Base-by-base conservation (phyloP, 2,888 invertebrate species). In the Metallyticus violacea region DNA sequence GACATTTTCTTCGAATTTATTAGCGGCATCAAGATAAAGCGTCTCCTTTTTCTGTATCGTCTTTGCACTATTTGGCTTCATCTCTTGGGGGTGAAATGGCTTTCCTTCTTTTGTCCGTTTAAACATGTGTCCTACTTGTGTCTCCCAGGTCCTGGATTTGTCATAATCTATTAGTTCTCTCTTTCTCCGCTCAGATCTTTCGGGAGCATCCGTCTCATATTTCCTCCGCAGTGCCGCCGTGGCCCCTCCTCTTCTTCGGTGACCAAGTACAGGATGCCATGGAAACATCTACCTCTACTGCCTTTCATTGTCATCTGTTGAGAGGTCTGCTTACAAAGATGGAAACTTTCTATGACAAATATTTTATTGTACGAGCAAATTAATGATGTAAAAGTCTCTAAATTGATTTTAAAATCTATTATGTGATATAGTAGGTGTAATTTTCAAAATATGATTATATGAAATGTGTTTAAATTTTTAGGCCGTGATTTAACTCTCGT, bases 31-130 rank as follows among this genome's bases (percentile, higher is more conserved):
- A 62, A 62, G 40, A 62, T 62, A 62, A 62, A 62, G 40, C 40
- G 40, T 62, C n/a, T n/a, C n/a, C n/a, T n/a, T n/a, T n/a, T n/a
- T n/a, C n/a, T n/a, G 40, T 62, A 62, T 62, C 40, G 40, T 62
- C 40, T 22, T 62, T 62, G 40, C 40, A 62, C 40, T 76, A 76
- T 85, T 85, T 85, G 85, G 85, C 85, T 79, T 62, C 28, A 83
- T 76, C 40, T 62, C 40, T 22, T 9, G 15, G 15, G 40, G 40
- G 28, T 83, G 77, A 83, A 83, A 83, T 83, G 77, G 26, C 27
- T 62, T 22, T 77, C 26, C 25, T 83, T 83, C 83, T 83, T 82
- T 82, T 76, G 76, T 76, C 7, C 15, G 27, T 27, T 27, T 77
- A 26, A n/a, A 29, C 27, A 28, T 29, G 62, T 77, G 83, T 28